Conservation (phyloP, 2,797 vertebrate species). For the Epinephelus malabaricus region DNA sequence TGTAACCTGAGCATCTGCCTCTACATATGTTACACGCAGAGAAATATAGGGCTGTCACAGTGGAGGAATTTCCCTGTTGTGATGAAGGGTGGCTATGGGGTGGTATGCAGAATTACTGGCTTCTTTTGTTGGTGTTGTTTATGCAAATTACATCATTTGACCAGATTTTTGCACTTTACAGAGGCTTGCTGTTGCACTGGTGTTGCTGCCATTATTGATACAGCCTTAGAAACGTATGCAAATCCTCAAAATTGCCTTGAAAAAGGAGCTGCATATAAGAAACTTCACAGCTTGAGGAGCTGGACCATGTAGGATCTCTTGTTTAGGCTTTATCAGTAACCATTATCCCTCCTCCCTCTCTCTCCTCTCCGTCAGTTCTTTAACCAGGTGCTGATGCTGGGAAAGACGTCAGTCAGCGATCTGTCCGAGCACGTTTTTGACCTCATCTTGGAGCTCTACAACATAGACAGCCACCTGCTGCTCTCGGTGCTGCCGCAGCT, state of each 20-base stretch:
- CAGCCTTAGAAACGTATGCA: too few species aligned
- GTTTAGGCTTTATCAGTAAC: neutral
- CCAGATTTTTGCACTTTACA: too few species aligned
- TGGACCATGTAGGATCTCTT: neutral
- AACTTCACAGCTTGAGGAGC: neutral
- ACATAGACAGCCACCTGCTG: constrained; percentile 97
- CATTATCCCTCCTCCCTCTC: neutral
- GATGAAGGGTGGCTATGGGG: too few species aligned
- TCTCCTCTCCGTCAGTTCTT: constrained; percentile 89
- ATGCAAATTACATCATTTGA: too few species aligned
- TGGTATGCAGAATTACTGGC: too few species aligned
- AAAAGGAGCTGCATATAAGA: neutral
- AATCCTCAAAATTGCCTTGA: neutral
- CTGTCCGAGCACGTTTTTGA: constrained; percentile 98
- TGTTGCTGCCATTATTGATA: too few species aligned
- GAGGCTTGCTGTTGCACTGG: too few species aligned
- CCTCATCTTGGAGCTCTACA: constrained; percentile 98
- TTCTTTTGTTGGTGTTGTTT: too few species aligned
- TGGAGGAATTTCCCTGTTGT: too few species aligned
- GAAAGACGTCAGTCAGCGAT: constrained; percentile 98
- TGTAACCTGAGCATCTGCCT: neutral
- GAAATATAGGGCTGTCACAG: too few species aligned
- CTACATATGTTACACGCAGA: neutral
- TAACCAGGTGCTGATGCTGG: constrained; percentile 99
- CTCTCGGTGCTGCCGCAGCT: constrained; percentile 98